Base-by-base conservation (phyloP, 1,140 invertebrate genomes). In the Laupala kohalensis region DNA sequence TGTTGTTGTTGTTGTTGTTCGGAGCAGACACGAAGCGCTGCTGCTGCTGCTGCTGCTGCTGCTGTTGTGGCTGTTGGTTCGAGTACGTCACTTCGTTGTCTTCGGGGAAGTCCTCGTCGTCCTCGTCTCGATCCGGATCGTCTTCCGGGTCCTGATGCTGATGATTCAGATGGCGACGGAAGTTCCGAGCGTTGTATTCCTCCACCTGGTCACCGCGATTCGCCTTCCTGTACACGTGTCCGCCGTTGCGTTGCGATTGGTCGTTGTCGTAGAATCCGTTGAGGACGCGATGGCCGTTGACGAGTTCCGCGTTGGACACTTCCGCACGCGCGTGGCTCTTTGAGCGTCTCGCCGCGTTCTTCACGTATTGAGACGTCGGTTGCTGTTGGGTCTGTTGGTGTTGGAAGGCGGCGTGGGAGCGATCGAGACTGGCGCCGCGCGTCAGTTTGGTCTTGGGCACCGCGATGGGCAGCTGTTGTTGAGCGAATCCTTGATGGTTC, bases 311-410 rank as follows among this genome's bases (percentile, higher is more conserved):
- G 19, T 23, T 13, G 29, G 27, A 28, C n/a, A 30, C 26, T 24
- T 69, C 65, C 6, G 1, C 6, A 5, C 71, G 71, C 5, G 62
- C 71, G 12, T 72, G 71, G 28, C 71, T 72, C 65, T 72, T 72
- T 0, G 71, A 72, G 27, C 71, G 65, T 19, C 65, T 25, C 3
- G 28, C 66, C 29, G 24, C n/a, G 25, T 23, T 62, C 66, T 68
- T 72, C 0, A 23, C 71, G 25, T 37, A 28, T 4, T 28, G 25
- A 6, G 67, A 23, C n/a, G n/a, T n/a, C n/a, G n/a, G 9, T 63
- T 28, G 24, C 63, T 62, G n/a, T n/a, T 53, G 4, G 37, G 6
- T 4, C 23, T 19, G 19, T 26, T 27, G 24, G 4, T 66, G 25
- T 66, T 66, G 12, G 67, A n/a, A 25, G 23, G 29, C 69, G 9